A percentile compares a stretch with the other conserved stretches of the same genome.
phyloP scores from a whole-genome alignment of 2,888 invertebrate genomes.

The Allophyes oxyacanthae region DNA sequence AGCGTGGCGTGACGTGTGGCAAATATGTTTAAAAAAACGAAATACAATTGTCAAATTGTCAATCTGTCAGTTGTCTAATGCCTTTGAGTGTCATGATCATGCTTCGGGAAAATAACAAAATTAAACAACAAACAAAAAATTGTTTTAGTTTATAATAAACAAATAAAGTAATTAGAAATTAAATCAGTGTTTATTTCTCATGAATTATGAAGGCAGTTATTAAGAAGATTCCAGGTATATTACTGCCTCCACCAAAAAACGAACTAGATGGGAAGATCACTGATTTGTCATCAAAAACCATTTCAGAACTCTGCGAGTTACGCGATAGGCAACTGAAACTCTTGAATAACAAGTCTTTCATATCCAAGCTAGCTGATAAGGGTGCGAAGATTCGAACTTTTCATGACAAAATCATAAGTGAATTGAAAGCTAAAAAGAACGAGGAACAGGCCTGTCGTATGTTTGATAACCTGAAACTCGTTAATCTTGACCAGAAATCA shows the following conservation, averaged over 20 bases:
- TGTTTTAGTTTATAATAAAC: too few species aligned
- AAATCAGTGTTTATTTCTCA: background rate
- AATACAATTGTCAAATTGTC: too few species aligned
- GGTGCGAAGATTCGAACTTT: constrained; percentile 88
- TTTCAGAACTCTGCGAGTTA: constrained; percentile 86
- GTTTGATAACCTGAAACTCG: constrained; percentile 85
- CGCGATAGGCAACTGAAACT: constrained; percentile 89
- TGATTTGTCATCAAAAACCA: constrained; percentile 81
- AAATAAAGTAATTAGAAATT: too few species aligned
- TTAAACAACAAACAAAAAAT: too few species aligned
- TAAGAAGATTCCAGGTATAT: constrained; percentile 84
- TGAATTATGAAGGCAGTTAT: constrained; percentile 74
- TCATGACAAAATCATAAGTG: constrained; percentile 80
- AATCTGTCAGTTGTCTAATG: too few species aligned
- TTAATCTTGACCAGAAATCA: constrained; percentile 81
- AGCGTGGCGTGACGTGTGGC: too few species aligned
- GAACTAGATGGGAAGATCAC: constrained; percentile 88
- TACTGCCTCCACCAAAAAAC: constrained; percentile 79
- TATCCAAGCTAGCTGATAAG: constrained; percentile 89
- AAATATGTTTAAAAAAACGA: too few species aligned
- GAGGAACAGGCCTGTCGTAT: constrained; percentile 85
- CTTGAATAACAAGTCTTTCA: constrained; percentile 85
- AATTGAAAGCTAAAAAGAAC: constrained; percentile 84
- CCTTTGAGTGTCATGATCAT: too few species aligned
- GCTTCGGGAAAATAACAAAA: too few species aligned